A percentile compares a stretch with the other conserved stretches of the same genome.
These are phyloP conservation scores for Apamea sordens DNA, from an alignment of 2,888 invertebrate species.

Conservation along the genomic window DNA sequence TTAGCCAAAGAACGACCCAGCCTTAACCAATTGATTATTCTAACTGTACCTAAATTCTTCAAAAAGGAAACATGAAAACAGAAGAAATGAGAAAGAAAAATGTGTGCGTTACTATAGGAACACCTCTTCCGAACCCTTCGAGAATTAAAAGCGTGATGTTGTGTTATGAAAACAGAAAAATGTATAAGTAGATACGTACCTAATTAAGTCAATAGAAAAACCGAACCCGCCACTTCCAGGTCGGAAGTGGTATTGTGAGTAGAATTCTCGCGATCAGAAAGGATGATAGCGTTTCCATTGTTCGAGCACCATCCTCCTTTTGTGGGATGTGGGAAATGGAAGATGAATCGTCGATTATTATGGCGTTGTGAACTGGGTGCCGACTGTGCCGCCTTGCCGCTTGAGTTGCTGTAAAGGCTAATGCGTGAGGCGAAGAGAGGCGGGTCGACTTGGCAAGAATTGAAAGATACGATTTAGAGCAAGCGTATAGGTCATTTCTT, in stretches of 20 bases:
- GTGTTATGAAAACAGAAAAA: neutral
- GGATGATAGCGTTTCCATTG: slow-evolving; percentile 79
- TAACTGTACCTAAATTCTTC: neutral
- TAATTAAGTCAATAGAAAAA: slow-evolving; percentile 42
- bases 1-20: too few relatives aligned
- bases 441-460: neutral
- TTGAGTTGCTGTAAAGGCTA: slow-evolving; percentile 38
- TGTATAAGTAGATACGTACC: neutral
- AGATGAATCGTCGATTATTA: slow-evolving; percentile 61
- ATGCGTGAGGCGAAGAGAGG: neutral
- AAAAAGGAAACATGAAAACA: neutral
- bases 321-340: slow-evolving; percentile 72
- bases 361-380: slow-evolving; percentile 60
- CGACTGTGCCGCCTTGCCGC: slow-evolving; percentile 31
- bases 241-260: slow-evolving; percentile 77
- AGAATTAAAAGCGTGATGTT: too few relatives aligned
- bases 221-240: slow-evolving; percentile 57
- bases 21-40: neutral
- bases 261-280: slow-evolving; percentile 80
- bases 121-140: neutral
- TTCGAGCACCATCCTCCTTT: slow-evolving; percentile 74
- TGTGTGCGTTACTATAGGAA: too few relatives aligned
- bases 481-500: neutral
- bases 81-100: neutral
- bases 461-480: neutral